Evolutionary conservation across 2,797 vertebrate species (phyloP), one percentile per base, ranked within the genome.

Genomic region (Acanthopagrus latus): DNA sequence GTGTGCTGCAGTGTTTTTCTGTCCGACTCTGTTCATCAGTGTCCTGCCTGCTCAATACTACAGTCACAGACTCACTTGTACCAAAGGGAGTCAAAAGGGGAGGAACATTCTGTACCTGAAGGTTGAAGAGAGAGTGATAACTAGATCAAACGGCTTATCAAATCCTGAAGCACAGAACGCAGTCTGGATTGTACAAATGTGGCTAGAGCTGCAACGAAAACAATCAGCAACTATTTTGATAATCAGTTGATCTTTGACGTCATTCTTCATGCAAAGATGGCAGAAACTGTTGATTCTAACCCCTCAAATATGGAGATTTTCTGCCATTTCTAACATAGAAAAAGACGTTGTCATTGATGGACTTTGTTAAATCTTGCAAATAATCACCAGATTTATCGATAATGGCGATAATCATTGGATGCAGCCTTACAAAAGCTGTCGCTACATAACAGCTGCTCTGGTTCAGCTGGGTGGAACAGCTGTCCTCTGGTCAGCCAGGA

Each of bases 381-480:
- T 33, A 33, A 33, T 33, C 33, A 33, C 33, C 33, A 33, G 33
- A 33, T 33, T 33, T 7, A 8, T 33, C 33, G 29, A 33, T 33
- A 33, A 33, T 8, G 33, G 1, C 33, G 8, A 33, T 33, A 33
- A 33, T 33, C 7, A 33, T 8, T 33, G 7, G 33, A 33, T 33
- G 33, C 43, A 44, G 43, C 43, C 0, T 17, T 4, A 29, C 23
- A 58, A n/a, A 51, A 46, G 33, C 27, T 3, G 17, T 4, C 33
- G 58, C 21, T n/a, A 6, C 21, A 60, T 0, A 65, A 56, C 17
- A 50, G 43, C 76, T 63, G 71, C 21, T 16, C 3, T 21, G 46
- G 51, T 23, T 80, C 41, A 54, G 21, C 18, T 38, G 38, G 50
- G 51, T 74, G 55, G 46, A 85, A 29, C 74, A 84, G 83, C 55